Evolutionary conservation across 2,113 vertebrate genomes (phyloP).

Genomic region (Pelobates fuscus): DNA sequence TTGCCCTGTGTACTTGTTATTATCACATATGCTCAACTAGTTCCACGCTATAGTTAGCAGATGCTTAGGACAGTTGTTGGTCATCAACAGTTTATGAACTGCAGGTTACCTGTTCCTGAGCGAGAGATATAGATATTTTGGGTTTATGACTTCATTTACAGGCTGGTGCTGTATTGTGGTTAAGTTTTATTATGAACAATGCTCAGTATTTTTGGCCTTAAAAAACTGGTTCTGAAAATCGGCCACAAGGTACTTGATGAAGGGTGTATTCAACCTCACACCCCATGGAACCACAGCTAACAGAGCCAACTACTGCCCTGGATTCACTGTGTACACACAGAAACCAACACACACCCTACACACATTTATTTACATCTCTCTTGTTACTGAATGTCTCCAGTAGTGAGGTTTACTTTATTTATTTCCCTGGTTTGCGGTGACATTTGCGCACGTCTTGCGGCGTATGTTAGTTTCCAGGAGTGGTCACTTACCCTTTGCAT

Average conservation of each 20-base stretch:
- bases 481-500: not conserved
- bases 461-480: not conserved
- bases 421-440: not conserved
- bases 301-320: not conserved
- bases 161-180: no score
- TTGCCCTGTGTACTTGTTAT: no score
- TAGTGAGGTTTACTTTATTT: not conserved
- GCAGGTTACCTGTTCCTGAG: no score
- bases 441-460: not conserved
- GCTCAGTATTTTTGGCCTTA: not conserved
- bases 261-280: not conserved
- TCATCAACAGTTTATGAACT: no score
- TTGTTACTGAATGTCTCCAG: not conserved
- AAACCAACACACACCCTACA: not conserved
- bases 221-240: not conserved
- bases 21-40: no score
- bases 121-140: no score
- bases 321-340: not conserved
- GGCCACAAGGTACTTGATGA: not conserved
- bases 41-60: no score
- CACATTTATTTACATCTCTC: not conserved
- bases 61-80: no score
- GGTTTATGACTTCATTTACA: no score
- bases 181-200: no score
- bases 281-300: not conserved